Base-by-base conservation (phyloP, 2,888 invertebrate genomes). In the Microdon myrmicae region DNA sequence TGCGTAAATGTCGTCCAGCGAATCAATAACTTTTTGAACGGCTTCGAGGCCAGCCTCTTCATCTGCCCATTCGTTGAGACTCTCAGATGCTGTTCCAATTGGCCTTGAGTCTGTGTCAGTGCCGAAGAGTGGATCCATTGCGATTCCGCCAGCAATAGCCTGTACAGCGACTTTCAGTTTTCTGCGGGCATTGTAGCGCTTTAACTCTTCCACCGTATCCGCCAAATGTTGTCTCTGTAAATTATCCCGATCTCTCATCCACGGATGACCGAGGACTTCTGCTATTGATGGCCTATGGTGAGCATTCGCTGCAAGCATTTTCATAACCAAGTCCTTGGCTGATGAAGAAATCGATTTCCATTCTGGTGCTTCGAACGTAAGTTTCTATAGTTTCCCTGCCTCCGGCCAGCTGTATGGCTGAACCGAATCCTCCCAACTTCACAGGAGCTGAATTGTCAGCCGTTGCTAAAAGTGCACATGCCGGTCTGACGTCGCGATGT, bases 371-470 rank as follows among this genome's bases (percentile, higher is more conserved):
- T 92, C 90, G 81, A 96, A 88, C 94, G 67, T 81, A 81, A 53
- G 81, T 79, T 76, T 85, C 84, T 71, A 85, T 85, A 19, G 87
- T 84, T 43, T 86, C 83, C 66, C 90, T 87, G 32, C 87, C 85
- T 17, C 90, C 86, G n/a, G 91, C 89, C 69, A 98, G 83, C 76
- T 96, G 96, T 32, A 96, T 90, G 8, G 98, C 97, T 9, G 96
- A 94, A 1, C 97, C 96, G 77, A 99, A 98, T 7, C 98, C 98
- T 16, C 97, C 96, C 45, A 99, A 84, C 79, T 99, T 99, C 71
- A 99, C 92, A 1, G 98, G 98, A 20, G 99, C 97, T 38, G 96
- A 97, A 82, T 98, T 99, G 79, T 99, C 98, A 70, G 93, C 90
- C 48, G 94, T 95, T 25, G 98, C 96, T 55, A 99, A 82, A 38